Percentiles rank a stretch among this genome's conserved stretches.
Evolutionary conservation across 1,140 invertebrate genomes (phyloP).

Genomic region (Megathymus violae): DNA sequence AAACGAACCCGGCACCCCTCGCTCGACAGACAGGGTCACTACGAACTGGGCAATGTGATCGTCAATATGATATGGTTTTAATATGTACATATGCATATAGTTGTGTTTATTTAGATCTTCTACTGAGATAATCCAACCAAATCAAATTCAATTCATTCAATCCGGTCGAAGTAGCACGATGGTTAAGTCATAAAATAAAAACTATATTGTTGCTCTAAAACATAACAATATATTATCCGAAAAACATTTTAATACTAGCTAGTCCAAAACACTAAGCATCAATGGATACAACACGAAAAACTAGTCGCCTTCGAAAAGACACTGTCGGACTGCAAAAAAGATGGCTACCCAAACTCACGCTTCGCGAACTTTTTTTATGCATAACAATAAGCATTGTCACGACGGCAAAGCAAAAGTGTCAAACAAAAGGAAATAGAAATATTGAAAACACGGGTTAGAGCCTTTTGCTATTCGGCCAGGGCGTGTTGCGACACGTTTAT

Average conservation of each 20-base stretch:
- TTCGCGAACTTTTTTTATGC: slow-evolving; percentile 31
- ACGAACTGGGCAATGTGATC: too few relatives aligned
- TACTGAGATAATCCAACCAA: too few relatives aligned
- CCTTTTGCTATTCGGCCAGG: slow-evolving; percentile 12
- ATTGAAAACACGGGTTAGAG: slow-evolving; percentile 29
- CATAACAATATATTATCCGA: too few relatives aligned
- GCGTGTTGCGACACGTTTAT: not conserved
- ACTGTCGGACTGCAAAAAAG: slow-evolving; percentile 18
- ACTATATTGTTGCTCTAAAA: too few relatives aligned
- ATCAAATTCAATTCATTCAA: too few relatives aligned
- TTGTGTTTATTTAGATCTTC: too few relatives aligned
- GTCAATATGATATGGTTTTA: too few relatives aligned
- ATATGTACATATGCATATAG: too few relatives aligned
- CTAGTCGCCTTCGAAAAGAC: slow-evolving; percentile 7
- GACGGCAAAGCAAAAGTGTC: slow-evolving; percentile 16
- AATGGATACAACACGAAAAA: not conserved
- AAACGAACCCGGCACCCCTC: too few relatives aligned
- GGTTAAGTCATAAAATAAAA: too few relatives aligned
- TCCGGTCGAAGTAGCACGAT: too few relatives aligned
- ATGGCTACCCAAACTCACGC: slow-evolving; percentile 25
- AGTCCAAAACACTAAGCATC: not conserved
- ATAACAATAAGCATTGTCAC: slow-evolving; percentile 31
- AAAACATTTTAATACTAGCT: not conserved
- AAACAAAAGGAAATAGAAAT: slow-evolving; percentile 32
- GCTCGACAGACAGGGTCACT: too few relatives aligned